Evolutionary conservation across 2,888 invertebrate genomes (phyloP).

Genomic region (Heliconius erato): DNA sequence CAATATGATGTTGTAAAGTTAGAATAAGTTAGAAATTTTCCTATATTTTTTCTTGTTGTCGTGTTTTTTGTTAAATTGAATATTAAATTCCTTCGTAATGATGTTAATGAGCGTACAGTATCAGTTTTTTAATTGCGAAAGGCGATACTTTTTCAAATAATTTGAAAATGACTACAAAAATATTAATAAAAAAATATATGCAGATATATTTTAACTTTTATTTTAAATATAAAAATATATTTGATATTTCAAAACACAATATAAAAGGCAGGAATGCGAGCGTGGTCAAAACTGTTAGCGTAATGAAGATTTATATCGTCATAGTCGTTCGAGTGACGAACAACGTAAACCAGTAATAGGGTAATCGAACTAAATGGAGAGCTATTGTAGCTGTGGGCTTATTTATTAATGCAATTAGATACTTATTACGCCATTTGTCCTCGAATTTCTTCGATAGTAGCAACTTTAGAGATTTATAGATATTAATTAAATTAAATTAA

Average conservation of each 20-base stretch:
- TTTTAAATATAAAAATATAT: too few species aligned
- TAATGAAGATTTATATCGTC: conserved; percentile 73
- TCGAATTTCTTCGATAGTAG: background rate
- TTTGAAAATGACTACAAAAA: background rate
- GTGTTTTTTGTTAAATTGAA: background rate
- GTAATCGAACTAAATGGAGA: conserved; percentile 49
- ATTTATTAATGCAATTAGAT: conserved; percentile 41
- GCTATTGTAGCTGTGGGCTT: conserved; percentile 38
- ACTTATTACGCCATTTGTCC: conserved; percentile 15
- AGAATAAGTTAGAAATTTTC: too few species aligned
- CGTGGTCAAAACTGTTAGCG: conserved; percentile 51
- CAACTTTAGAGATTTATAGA: background rate
- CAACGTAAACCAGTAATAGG: conserved; percentile 49
- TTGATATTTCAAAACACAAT: background rate
- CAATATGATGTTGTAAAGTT: too few species aligned
- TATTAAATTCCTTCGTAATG: too few species aligned
- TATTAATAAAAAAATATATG: too few species aligned
- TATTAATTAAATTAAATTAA: background rate
- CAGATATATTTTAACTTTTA: too few species aligned
- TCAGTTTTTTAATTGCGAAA: background rate
- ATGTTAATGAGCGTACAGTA: background rate
- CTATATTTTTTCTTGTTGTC: background rate
- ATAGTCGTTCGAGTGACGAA: conserved; percentile 50
- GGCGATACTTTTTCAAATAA: background rate
- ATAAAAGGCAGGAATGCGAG: background rate